Percentiles rank a stretch among this genome's conserved stretches.
These are phyloP conservation scores for Grallaria varia DNA, from an alignment of 2,113 vertebrate species.

Conservation along the genomic window DNA sequence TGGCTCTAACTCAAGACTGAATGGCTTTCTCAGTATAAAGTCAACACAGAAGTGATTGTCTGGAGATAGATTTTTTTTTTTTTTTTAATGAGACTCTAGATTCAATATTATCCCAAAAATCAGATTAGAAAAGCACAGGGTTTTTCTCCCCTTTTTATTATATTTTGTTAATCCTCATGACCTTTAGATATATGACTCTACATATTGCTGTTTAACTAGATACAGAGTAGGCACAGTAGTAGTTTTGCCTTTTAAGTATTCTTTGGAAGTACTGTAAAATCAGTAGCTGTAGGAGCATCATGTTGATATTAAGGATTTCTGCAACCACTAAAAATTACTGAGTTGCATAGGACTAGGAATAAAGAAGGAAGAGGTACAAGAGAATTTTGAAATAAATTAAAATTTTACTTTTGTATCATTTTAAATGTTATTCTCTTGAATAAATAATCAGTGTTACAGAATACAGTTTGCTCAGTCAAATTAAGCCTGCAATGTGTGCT, in stretches of 20 bases:
- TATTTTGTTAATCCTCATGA: accelerated
- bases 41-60: neutral
- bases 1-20: neutral
- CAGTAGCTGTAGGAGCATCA: neutral
- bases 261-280: neutral
- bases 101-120: neutral
- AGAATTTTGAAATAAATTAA: neutral
- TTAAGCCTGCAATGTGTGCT: neutral
- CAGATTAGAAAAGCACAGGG: neutral
- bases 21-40: neutral
- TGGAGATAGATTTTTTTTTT: neutral
- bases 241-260: neutral
- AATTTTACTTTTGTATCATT: neutral
- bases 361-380: neutral
- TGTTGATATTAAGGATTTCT: neutral
- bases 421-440: neutral
- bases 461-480: neutral
- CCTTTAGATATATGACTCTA: neutral
- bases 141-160: neutral
- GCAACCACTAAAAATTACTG: neutral
- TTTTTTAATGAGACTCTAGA: neutral
- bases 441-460: neutral
- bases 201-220: neutral
- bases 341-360: neutral
- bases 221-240: neutral